Evolutionary conservation across 2,797 vertebrate genomes (phyloP).

Genomic region (Siniperca undulata): DNA sequence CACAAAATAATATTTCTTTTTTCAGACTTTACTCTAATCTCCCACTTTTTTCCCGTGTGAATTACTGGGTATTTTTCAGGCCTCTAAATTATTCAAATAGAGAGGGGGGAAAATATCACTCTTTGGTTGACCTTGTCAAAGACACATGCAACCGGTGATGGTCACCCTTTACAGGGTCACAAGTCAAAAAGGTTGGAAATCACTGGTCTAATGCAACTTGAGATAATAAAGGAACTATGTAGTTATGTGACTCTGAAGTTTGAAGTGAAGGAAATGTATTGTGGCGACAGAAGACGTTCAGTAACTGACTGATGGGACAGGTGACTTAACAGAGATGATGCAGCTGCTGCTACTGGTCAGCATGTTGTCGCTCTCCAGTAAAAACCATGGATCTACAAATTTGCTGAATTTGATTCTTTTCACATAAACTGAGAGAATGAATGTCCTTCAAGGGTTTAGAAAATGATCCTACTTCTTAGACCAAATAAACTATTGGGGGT

Average conservation of each 20-base stretch:
- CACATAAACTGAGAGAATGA: not conserved
- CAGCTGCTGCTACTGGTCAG: not conserved
- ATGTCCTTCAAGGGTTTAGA: no score
- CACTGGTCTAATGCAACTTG: not conserved
- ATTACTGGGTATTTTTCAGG: not conserved
- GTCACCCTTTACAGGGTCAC: not conserved
- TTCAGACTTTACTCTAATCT: not conserved
- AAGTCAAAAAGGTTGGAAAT: not conserved
- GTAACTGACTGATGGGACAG: no score
- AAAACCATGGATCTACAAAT: not conserved
- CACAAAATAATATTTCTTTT: not conserved
- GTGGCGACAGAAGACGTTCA: not conserved
- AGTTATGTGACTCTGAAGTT: not conserved
- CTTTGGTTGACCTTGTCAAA: not conserved
- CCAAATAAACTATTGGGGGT: not conserved
- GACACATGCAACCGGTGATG: not conserved
- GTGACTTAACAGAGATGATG: not conserved
- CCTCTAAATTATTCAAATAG: not conserved
- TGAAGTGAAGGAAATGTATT: not conserved
- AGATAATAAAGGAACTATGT: not conserved
- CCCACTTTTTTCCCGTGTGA: not conserved
- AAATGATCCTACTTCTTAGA: not conserved
- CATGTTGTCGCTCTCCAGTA: no score
- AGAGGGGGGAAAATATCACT: not conserved
- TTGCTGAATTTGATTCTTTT: not conserved